Base-by-base conservation (phyloP, 2,888 invertebrate genomes). In the Himalopsyche tibetana region DNA sequence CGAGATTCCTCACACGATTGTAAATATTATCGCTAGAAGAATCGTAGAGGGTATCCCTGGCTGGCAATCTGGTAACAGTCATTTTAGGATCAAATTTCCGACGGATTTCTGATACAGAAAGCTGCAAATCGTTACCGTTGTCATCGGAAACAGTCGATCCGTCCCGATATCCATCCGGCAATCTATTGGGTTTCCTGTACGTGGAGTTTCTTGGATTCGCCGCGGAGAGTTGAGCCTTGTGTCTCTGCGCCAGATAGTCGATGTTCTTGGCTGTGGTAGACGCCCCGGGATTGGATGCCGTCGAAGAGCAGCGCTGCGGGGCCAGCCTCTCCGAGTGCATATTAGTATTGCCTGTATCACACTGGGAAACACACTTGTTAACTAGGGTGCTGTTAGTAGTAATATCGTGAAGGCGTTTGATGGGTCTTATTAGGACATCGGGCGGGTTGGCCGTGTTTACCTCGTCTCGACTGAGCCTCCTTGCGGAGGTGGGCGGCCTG, bases 71-170 rank as follows among this genome's bases (percentile, higher is more conserved):
- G 1, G 93, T 93, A 5, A 93, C 93, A 0, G 93, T 91, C 93
- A 93, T 93, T 90, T 93, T 93, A 5, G 90, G 89, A 90, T 94
- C 95, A 90, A 94, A 94, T 89, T 93, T 92, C 89, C 94, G 94
- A 86, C 94, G 91, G 85, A 94, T 93, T 89, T 95, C 95, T 2
- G 94, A 93, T 6, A 94, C 94, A 6, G 94, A 93, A 4, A 94
- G 91, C 85, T 91, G 93, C 87, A 93, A 92, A 89, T 93, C 93
- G 89, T 94, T 94, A 19, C 94, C 94, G 90, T 95, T 94, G 88
- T 92, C 93, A 90, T 95, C 94, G 74, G 74, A 74, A 74, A 74
- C 74, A 89, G 94, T 94, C 81, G 91, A 90, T 74, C 93, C 93
- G 89, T 93, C 93, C 63, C 86, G 86, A 79, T 82, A 87, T 55